These are phyloP conservation scores for Cyprinodon brontotheroides DNA, from an alignment of 2,113 vertebrate species.

Conservation along the genomic window DNA sequence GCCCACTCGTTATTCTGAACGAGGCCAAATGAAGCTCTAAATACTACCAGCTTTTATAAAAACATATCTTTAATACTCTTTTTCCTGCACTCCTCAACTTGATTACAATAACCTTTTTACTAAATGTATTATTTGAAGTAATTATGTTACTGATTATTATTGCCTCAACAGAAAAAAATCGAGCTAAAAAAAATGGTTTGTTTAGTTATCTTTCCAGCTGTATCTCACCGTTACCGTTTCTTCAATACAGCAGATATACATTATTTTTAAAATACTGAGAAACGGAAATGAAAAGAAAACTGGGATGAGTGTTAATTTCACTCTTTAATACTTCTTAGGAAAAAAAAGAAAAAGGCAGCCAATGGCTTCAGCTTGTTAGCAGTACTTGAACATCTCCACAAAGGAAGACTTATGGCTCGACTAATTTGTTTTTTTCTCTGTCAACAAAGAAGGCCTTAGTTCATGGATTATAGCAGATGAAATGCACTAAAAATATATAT, in stretches of 20 bases:
- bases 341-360: constrained; percentile 64
- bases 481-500: constrained; percentile 24
- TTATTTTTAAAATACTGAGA: background rate
- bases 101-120: too few relatives aligned
- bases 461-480: constrained; percentile 13
- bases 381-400: constrained; percentile 42
- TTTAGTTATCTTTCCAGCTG: background rate
- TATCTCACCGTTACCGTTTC: background rate
- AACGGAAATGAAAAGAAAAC: constrained; percentile 18
- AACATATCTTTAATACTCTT: too few relatives aligned
- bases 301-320: constrained; percentile 23
- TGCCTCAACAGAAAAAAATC: too few relatives aligned
- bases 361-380: constrained; percentile 40
- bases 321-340: constrained; percentile 56
- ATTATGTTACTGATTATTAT: too few relatives aligned
- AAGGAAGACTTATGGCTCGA: constrained; percentile 54
- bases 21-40: too few relatives aligned
- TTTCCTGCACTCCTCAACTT: too few relatives aligned
- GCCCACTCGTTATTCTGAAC: too few relatives aligned
- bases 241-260: constrained; percentile 22
- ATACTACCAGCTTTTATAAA: too few relatives aligned
- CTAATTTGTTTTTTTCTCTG: background rate
- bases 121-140: too few relatives aligned
- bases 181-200: too few relatives aligned
- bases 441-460: constrained; percentile 43